A percentile compares a stretch with the other conserved stretches of the same genome.
These are phyloP conservation scores for Scaptomyza polygonia DNA, from an alignment of 2,888 invertebrate species.

Conservation along the genomic window DNA sequence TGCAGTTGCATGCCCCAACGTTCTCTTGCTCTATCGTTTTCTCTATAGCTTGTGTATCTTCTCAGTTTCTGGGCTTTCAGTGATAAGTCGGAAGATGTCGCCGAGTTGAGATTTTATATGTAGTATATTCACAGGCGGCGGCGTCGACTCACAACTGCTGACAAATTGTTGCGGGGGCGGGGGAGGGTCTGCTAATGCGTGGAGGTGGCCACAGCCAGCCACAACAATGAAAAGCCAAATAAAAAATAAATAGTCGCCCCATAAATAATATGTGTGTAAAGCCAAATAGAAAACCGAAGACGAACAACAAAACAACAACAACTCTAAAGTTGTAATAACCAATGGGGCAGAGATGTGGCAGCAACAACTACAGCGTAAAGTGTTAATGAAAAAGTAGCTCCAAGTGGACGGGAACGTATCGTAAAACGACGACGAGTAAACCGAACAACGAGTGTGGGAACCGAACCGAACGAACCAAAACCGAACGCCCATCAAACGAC, in stretches of 20 bases:
- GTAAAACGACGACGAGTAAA: slow-evolving; percentile 46
- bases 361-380: slow-evolving; percentile 61
- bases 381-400: slow-evolving; percentile 78
- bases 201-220: slow-evolving; percentile 30
- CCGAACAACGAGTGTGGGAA: slow-evolving; percentile 68
- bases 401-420: slow-evolving; percentile 51
- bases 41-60: slow-evolving; percentile 12
- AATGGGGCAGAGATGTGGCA: slow-evolving; percentile 15
- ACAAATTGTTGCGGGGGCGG: slow-evolving; percentile 63
- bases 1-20: slow-evolving; percentile 23
- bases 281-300: slow-evolving; percentile 52
- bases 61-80: slow-evolving; percentile 20
- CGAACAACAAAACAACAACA: slow-evolving; percentile 9
- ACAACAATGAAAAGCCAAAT: slow-evolving; percentile 63
- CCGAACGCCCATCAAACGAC: slow-evolving; percentile 12
- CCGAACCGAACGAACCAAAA: slow-evolving; percentile 40
- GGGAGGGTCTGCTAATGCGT: slow-evolving; percentile 2
- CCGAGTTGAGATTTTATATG: too few species aligned
- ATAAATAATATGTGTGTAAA: slow-evolving; percentile 65
- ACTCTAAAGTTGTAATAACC: slow-evolving; percentile 45
- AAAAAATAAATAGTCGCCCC: slow-evolving; percentile 64
- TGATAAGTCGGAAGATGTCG: slow-evolving; percentile 38
- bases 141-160: slow-evolving; percentile 32
- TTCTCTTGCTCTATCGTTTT: background rate
- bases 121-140: too few species aligned